Percentiles rank a stretch among this genome's conserved stretches.
Evolutionary conservation across 2,113 vertebrate species (phyloP).

Genomic region (Tetraodon nigroviridis): DNA sequence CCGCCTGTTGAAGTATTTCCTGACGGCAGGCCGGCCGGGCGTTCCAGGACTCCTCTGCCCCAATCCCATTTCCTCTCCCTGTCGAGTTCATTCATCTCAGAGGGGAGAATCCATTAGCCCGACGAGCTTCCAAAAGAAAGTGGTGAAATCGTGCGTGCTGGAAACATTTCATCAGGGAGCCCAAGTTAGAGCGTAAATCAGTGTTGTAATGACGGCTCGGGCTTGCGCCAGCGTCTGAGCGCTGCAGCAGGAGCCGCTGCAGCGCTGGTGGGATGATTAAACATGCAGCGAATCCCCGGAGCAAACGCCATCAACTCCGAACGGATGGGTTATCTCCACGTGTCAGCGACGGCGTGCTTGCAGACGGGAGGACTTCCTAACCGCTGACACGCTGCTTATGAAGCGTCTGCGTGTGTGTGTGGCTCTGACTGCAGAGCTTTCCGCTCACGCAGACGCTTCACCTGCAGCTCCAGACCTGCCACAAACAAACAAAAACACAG

Average conservation of each 20-base stretch:
- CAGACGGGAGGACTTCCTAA: no score
- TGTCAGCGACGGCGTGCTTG: no score
- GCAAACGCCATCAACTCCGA: no score
- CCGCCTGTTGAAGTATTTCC: no score
- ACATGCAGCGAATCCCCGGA: no score
- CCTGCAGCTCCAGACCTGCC: no score
- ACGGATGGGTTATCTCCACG: no score
- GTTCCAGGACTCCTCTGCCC: slow-evolving; percentile 15
- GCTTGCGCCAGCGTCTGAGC: slow-evolving; percentile 20
- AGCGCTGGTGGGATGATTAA: neutral
- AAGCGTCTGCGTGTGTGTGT: no score
- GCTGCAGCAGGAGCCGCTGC: neutral
- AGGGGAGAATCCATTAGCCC: slow-evolving; percentile 52
- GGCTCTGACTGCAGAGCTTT: no score
- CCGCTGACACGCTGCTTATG: no score
- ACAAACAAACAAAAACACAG: no score
- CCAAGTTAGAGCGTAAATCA: slow-evolving; percentile 21
- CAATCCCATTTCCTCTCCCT: slow-evolving; percentile 38
- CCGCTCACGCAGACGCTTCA: no score
- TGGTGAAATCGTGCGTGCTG: slow-evolving; percentile 37
- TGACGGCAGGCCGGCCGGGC: neutral
- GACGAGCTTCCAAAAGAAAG: slow-evolving; percentile 26
- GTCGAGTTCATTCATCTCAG: slow-evolving; percentile 50
- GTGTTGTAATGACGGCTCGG: slow-evolving; percentile 16
- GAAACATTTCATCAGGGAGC: slow-evolving; percentile 40